phyloP scores from a whole-genome alignment of 1,140 invertebrate genomes.

The Drosophila micromelanica region DNA sequence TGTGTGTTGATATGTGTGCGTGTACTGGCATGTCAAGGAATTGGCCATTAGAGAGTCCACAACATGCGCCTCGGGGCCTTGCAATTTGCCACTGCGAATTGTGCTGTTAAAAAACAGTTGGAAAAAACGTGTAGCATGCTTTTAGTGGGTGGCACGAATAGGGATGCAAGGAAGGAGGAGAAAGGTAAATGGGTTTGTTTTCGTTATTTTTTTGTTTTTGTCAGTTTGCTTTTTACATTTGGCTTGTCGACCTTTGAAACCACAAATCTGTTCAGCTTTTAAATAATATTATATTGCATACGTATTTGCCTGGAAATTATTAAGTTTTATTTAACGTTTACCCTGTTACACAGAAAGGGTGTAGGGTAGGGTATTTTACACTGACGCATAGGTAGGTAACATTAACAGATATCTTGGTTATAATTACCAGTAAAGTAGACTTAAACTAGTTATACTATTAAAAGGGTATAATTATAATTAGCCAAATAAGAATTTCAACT shows the following conservation, averaged over 20 bases:
- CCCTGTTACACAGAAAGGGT: neutral
- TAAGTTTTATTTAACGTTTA: constrained; percentile 7
- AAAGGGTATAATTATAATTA: no score
- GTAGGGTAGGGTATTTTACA: neutral
- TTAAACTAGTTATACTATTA: no score
- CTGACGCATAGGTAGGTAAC: no score
- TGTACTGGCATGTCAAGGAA: constrained; percentile 40
- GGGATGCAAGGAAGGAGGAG: neutral
- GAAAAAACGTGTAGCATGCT: constrained; percentile 22
- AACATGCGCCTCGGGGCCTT: constrained; percentile 26
- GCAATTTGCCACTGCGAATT: constrained; percentile 40
- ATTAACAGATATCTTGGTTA: no score
- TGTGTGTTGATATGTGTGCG: constrained; percentile 17
- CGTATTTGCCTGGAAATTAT: constrained; percentile 3
- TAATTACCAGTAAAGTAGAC: no score
- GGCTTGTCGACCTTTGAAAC: constrained; percentile 21
- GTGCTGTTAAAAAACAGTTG: constrained; percentile 7
- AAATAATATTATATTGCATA: constrained; percentile 4
- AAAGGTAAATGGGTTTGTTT: neutral
- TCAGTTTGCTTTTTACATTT: neutral
- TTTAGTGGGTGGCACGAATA: neutral
- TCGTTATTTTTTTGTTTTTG: neutral
- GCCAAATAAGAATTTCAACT: no score
- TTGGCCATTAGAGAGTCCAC: constrained; percentile 37
- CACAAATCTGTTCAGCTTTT: constrained; percentile 28